phyloP scores from a whole-genome alignment of 2,797 vertebrate species.

The Etheostoma perlongum region DNA sequence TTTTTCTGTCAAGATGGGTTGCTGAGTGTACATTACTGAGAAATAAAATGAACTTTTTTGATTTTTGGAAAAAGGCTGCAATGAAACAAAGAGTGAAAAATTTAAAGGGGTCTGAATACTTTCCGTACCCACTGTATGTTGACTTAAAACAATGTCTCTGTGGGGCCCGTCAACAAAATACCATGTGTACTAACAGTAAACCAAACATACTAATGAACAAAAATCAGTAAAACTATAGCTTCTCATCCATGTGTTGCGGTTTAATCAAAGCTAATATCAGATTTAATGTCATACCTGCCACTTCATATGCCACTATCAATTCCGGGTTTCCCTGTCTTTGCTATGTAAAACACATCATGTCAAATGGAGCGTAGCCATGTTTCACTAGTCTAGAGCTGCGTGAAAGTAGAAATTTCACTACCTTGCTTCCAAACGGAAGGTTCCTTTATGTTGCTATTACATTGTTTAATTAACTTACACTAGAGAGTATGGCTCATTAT shows the following conservation, averaged over 20 bases:
- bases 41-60: no score
- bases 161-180: not conserved
- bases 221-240: not conserved
- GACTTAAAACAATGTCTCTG: not conserved
- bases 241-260: not conserved
- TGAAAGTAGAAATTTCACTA: not conserved
- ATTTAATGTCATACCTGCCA: not conserved
- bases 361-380: no score
- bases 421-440: not conserved
- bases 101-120: no score
- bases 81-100: no score
- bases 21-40: no score
- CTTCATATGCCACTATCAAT: not conserved
- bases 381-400: not conserved
- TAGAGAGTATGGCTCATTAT: not conserved
- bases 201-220: not conserved
- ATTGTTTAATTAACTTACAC: not conserved
- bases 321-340: not conserved
- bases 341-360: not conserved
- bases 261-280: not conserved
- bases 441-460: not conserved
- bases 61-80: no score
- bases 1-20: no score
- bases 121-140: no score
- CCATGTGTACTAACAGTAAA: not conserved